These are phyloP conservation scores for Andrena fulva DNA, from an alignment of 2,888 invertebrate species.

Conservation along the genomic window DNA sequence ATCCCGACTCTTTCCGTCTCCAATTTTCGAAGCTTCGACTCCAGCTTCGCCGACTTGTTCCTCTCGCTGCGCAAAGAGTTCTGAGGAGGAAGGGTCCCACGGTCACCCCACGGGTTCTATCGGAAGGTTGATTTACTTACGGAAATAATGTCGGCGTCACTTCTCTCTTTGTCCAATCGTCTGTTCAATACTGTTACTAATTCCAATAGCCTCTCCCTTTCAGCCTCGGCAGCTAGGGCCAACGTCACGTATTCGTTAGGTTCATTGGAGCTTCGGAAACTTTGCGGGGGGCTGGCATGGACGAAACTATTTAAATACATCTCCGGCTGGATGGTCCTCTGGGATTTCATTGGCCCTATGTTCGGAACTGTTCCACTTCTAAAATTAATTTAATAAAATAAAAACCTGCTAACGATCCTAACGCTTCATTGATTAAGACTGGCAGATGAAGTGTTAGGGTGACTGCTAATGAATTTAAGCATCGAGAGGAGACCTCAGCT, in stretches of 20 bases:
- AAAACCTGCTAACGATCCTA: neutral
- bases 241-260: constrained; percentile 83
- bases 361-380: constrained; percentile 44
- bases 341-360: constrained; percentile 25
- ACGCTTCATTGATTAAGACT: neutral
- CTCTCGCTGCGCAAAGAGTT: constrained; percentile 84
- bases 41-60: constrained; percentile 87
- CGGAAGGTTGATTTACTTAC: constrained; percentile 58
- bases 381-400: neutral
- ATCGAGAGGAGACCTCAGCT: constrained; percentile 66
- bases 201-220: constrained; percentile 87
- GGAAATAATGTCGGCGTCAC: constrained; percentile 74
- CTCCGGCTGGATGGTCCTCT: constrained; percentile 28
- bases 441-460: too few species aligned
- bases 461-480: neutral
- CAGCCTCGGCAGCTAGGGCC: constrained; percentile 88
- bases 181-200: constrained; percentile 87
- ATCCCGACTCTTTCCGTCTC: constrained; percentile 86
- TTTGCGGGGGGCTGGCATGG: constrained; percentile 44
- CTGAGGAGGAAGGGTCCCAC: constrained; percentile 65
- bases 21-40: constrained; percentile 86
- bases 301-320: constrained; percentile 1
- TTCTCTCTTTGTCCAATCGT: constrained; percentile 87
- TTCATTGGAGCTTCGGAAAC: constrained; percentile 59
- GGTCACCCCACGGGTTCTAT: neutral